Percentiles rank a stretch among this genome's conserved stretches.
phyloP scores from a whole-genome alignment of 2,888 invertebrate species.

The Drosophila kambysellisi region DNA sequence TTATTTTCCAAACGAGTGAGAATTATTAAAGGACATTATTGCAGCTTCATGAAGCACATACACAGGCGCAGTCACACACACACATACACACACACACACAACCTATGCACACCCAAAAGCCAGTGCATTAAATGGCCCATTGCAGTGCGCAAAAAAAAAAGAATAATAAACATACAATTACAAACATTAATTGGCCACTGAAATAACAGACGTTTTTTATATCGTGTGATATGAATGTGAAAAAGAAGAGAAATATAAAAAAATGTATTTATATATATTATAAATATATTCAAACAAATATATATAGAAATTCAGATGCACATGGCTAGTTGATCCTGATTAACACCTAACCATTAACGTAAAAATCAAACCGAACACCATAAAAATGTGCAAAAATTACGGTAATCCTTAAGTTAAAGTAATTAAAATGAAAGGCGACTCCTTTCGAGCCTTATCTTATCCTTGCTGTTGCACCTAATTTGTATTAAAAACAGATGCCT shows the following conservation, averaged over 20 bases:
- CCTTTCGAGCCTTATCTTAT: background rate
- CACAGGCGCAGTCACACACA: conserved; percentile 26
- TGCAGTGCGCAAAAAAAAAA: conserved; percentile 19
- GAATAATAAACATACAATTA: background rate
- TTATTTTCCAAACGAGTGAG: conserved; percentile 83
- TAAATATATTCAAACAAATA: background rate
- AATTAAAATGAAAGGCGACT: background rate
- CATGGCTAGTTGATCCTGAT: background rate
- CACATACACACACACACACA: conserved; percentile 10
- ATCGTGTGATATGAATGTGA: background rate
- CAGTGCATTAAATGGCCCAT: conserved; percentile 55
- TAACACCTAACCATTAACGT: background rate
- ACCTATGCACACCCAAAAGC: conserved; percentile 51
- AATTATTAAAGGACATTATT: conserved; percentile 84
- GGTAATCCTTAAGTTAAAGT: accelerated
- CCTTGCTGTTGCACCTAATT: conserved; percentile 9
- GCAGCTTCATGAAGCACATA: conserved; percentile 79
- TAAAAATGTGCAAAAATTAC: background rate
- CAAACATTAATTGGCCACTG: conserved; percentile 7
- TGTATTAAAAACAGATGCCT: conserved; percentile 43
- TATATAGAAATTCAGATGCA: background rate
- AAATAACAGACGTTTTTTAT: background rate
- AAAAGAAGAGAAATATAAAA: background rate
- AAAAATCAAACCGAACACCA: background rate
- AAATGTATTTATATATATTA: background rate